A percentile compares a stretch with the other conserved stretches of the same genome.
phyloP scores from a whole-genome alignment of 2,888 invertebrate genomes.

The Eupithecia subfuscata region DNA sequence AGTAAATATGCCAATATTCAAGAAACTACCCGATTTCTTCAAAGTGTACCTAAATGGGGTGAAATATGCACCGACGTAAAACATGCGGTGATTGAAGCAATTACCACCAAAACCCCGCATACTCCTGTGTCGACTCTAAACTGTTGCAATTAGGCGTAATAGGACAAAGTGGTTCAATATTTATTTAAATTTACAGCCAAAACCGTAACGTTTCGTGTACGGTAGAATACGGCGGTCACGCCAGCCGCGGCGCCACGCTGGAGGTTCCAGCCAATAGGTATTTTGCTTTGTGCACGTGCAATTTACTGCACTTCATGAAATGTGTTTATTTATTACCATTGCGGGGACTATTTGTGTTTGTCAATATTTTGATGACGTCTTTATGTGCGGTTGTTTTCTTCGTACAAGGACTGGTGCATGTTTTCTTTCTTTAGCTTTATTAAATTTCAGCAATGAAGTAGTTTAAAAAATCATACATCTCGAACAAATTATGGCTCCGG shows the following conservation, averaged over 20 bases:
- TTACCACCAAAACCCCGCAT: slow-evolving; percentile 36
- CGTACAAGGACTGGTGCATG: neutral
- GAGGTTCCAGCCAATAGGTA: slow-evolving; percentile 61
- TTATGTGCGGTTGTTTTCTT: slow-evolving; percentile 33
- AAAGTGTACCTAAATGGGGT: neutral
- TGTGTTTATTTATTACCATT: slow-evolving; percentile 44
- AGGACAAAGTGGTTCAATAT: slow-evolving; percentile 55
- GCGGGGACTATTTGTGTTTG: slow-evolving; percentile 43
- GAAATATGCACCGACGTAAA: slow-evolving; percentile 9
- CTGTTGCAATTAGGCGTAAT: slow-evolving; percentile 57
- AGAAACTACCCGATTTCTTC: neutral
- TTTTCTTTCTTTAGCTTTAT: neutral
- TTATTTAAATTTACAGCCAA: slow-evolving; percentile 65
- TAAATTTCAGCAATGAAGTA: neutral
- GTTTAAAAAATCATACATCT: neutral
- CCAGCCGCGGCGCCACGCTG: slow-evolving; percentile 56
- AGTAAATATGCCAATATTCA: neutral
- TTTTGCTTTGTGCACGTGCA: slow-evolving; percentile 60
- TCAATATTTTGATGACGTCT: slow-evolving; percentile 40
- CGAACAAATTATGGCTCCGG: neutral
- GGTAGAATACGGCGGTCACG: slow-evolving; percentile 66
- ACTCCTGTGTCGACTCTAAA: slow-evolving; percentile 47
- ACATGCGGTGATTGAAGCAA: slow-evolving; percentile 26
- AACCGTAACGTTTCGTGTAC: slow-evolving; percentile 67
- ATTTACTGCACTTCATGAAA: slow-evolving; percentile 55